Conservation (phyloP, 2,888 invertebrate genomes). For the Metopia argyrocephala region DNA sequence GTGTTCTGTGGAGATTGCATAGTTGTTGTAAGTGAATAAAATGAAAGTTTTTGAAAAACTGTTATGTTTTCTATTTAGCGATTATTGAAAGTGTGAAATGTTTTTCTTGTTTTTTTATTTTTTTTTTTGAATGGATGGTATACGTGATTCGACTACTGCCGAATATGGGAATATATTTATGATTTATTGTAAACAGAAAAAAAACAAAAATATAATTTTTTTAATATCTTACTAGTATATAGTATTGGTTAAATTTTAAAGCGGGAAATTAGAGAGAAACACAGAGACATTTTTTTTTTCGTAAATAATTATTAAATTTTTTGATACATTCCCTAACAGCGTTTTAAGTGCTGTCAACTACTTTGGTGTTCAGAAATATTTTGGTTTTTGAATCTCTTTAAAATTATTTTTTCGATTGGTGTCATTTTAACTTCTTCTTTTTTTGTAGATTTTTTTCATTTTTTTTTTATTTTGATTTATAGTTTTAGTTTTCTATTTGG, state of each 20-base stretch:
- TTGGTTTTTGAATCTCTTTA: conserved; percentile 29
- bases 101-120: neutral
- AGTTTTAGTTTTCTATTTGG: too few relatives aligned
- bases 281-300: conserved; percentile 14
- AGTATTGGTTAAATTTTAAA: neutral
- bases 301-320: conserved; percentile 27
- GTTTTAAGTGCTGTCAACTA: conserved; percentile 44
- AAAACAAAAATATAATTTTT: too few relatives aligned
- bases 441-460: neutral
- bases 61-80: neutral
- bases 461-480: conserved; percentile 12
- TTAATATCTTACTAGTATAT: neutral
- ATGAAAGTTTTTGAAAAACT: neutral
- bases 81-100: conserved; percentile 9
- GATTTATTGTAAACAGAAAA: too few relatives aligned
- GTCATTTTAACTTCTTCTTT: conserved; percentile 33
- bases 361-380: conserved; percentile 31
- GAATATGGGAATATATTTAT: too few relatives aligned
- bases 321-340: conserved; percentile 54
- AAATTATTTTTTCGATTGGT: conserved; percentile 48
- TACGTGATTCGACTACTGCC: conserved; percentile 41
- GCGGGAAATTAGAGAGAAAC: neutral
- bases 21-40: neutral
- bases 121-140: conserved; percentile 45
- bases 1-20: neutral